Base-by-base conservation (phyloP, 2,888 invertebrate species). In the Eupeodes latifasciatus region DNA sequence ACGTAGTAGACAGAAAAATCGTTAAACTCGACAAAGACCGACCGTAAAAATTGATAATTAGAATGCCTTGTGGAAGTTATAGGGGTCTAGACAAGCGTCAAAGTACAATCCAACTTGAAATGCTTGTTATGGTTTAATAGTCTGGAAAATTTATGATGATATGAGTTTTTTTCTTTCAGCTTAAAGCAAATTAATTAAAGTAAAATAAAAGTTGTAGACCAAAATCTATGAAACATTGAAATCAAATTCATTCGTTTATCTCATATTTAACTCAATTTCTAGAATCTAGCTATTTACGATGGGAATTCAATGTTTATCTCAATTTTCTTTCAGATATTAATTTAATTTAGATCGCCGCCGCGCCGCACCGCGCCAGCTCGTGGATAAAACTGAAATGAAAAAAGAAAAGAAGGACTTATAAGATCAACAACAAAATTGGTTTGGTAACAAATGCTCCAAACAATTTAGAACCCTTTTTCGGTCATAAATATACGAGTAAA, bases 11-110 rank as follows among this genome's bases (percentile, higher is more conserved):
- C 27, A 47, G 69, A 47, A 44, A 47, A 69, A 69, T 72, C 27
- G 19, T 74, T 75, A 66, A 69, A 57, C 55, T 61, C 53, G 44
- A 40, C n/a, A 16, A 64, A 44, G 49, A n/a, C 75, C n/a, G 85
- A 72, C 72, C 27, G 3, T 27, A 27, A 27, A 27, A 27, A 27
- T 27, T 27, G 27, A 27, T 27, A 27, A 27, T 27, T 27, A 27
- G 27, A 27, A 27, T 27, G 27, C 27, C 3, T 27, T 27, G 27
- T 27, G 3, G 76, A 51, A 81, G 81, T 85, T 85, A 19, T 19
- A 85, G 71, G 66, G 16, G 16, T 71, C 71, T 72, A 53, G 71
- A 81, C 81, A 85, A 59, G 76, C 69, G 59, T 71, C 66, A 81
- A 72, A 77, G 66, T 80, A 81, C 53, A 71, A 51, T n/a, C 16